Percentiles rank a stretch among this genome's conserved stretches.
These are phyloP conservation scores for Entelurus aequoreus DNA, from an alignment of 2,113 vertebrate genomes.

Conservation along the genomic window DNA sequence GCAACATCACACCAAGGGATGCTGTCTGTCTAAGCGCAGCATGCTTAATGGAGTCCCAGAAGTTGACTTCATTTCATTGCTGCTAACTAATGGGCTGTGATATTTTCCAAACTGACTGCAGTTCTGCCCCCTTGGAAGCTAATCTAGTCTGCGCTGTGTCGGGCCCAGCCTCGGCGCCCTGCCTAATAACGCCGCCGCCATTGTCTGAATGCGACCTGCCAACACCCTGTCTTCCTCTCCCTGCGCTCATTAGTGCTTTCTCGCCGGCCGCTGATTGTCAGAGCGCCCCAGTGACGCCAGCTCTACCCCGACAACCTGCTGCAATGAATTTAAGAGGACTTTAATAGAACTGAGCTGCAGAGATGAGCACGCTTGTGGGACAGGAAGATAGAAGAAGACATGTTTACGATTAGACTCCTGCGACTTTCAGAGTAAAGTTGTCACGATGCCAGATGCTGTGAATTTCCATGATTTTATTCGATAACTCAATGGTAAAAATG, in stretches of 20 bases:
- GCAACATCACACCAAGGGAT: constrained; percentile 79
- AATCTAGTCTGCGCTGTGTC: constrained; percentile 70
- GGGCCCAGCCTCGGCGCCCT: constrained; percentile 37
- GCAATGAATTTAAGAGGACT: constrained; percentile 63
- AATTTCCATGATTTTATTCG: no score
- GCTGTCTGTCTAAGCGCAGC: constrained; percentile 81
- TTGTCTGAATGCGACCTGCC: constrained; percentile 40
- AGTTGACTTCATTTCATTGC: constrained; percentile 90
- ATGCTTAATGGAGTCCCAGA: constrained; percentile 91
- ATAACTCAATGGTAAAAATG: no score
- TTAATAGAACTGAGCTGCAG: constrained; percentile 65
- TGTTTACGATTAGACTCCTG: no score
- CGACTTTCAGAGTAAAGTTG: no score
- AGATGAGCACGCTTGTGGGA: constrained; percentile 44
- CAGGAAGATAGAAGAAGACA: constrained; percentile 37
- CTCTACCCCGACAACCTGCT: constrained; percentile 51
- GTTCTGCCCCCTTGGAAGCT: constrained; percentile 73
- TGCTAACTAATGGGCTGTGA: constrained; percentile 92
- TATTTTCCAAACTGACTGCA: constrained; percentile 83
- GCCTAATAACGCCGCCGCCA: constrained; percentile 53
- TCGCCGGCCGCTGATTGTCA: constrained; percentile 65
- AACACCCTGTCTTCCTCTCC: constrained; percentile 46
- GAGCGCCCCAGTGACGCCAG: constrained; percentile 55
- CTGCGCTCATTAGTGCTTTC: constrained; percentile 66
- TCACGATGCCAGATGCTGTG: no score